Percentiles rank a stretch among this genome's conserved stretches.
Conservation (phyloP, 2,888 invertebrate species). For the Himalopsyche kuldschensis region DNA sequence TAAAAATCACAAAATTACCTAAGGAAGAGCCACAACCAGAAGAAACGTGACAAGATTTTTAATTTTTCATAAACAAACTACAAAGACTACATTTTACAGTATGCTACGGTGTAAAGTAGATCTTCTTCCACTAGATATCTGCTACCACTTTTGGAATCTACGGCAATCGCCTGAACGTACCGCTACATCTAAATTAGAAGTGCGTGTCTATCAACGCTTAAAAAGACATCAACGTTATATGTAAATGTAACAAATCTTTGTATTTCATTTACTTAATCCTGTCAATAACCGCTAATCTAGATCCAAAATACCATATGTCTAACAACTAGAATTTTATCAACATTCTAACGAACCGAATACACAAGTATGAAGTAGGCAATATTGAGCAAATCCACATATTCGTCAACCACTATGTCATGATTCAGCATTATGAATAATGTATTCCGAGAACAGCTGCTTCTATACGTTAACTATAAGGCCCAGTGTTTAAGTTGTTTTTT, state of each 20-base stretch:
- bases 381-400: not conserved
- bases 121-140: no score
- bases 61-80: not conserved
- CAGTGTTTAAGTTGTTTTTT: not conserved
- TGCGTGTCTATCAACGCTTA: no score
- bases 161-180: no score
- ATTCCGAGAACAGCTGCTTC: not conserved
- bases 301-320: no score
- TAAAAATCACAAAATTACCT: not conserved
- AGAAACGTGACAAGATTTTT: not conserved
- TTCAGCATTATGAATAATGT: not conserved
- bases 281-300: no score
- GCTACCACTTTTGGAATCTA: no score
- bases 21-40: not conserved
- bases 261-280: no score
- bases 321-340: not conserved
- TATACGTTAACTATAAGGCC: not conserved
- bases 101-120: no score
- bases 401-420: not conserved
- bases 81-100: no score
- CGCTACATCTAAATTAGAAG: no score
- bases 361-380: not conserved
- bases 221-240: no score
- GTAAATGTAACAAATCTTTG: no score
- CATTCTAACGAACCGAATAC: not conserved